Evolutionary conservation across 2,888 invertebrate species (phyloP).

Genomic region (Nephrotoma flavescens): DNA sequence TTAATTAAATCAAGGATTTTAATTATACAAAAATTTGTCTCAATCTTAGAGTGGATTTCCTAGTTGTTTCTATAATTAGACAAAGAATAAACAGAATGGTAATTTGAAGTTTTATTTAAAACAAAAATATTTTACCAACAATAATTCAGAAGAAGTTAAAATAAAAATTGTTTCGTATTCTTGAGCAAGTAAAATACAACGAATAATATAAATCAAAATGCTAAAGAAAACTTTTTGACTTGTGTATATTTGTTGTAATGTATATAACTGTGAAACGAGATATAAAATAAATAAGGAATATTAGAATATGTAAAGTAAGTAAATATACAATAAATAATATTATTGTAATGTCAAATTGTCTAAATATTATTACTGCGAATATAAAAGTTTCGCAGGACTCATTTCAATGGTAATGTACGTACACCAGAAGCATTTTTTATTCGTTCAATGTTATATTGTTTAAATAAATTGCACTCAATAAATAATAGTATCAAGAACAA

Average conservation of each 20-base stretch:
- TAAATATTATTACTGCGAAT: neutral
- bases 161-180: neutral
- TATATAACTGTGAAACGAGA: neutral
- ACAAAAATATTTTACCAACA: neutral
- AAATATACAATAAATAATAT: neutral
- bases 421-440: neutral
- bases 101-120: neutral
- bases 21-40: neutral
- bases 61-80: neutral
- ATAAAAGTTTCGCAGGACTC: neutral
- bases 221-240: neutral
- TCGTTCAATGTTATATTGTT: neutral
- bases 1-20: neutral
- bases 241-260: neutral
- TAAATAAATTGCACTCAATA: neutral
- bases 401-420: neutral
- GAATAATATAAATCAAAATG: neutral
- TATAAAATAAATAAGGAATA: neutral
- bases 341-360: neutral
- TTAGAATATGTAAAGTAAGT: neutral
- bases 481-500: neutral
- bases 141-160: neutral
- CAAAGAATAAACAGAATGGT: neutral
- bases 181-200: neutral
- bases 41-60: neutral